Evolutionary conservation across 1,140 invertebrate genomes (phyloP).

Genomic region (Aphelinus atriplicis): DNA sequence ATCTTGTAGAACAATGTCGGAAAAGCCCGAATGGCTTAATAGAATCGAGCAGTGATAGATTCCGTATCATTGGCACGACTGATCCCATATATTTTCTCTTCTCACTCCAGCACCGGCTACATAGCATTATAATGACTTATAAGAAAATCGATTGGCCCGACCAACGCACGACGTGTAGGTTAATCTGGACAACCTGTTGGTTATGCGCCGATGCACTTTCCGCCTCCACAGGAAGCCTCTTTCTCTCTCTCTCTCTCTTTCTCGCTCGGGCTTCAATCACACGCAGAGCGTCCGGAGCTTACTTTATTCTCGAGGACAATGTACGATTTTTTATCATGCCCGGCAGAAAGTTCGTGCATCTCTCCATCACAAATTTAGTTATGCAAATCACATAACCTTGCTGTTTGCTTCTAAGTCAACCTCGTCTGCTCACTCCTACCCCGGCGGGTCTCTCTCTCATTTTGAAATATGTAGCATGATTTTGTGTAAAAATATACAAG

Average conservation of each 20-base stretch:
- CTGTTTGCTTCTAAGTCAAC: no score
- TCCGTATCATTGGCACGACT: conserved; percentile 33
- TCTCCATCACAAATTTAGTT: no score
- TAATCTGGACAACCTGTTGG: conserved; percentile 58
- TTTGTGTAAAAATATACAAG: no score
- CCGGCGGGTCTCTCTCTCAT: no score
- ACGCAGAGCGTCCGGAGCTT: no score
- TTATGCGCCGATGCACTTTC: conserved; percentile 52
- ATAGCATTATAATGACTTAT: conserved; percentile 27
- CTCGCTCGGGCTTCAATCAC: neutral
- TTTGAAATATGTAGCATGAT: no score
- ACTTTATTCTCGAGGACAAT: no score
- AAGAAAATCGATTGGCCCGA: conserved; percentile 51
- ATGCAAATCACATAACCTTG: no score
- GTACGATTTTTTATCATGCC: no score
- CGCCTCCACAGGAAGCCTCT: conserved; percentile 54
- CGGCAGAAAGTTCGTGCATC: no score
- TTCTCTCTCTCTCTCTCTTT: conserved; percentile 41
- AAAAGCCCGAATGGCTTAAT: conserved; percentile 37
- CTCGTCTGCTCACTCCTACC: no score
- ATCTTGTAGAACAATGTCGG: conserved; percentile 27
- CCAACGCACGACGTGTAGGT: conserved; percentile 46
- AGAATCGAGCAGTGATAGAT: conserved; percentile 40
- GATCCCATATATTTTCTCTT: conserved; percentile 38
- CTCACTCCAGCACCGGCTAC: conserved; percentile 10